These are phyloP conservation scores for Falco novaeseelandiae DNA, from an alignment of 2,797 vertebrate species.

Conservation along the genomic window DNA sequence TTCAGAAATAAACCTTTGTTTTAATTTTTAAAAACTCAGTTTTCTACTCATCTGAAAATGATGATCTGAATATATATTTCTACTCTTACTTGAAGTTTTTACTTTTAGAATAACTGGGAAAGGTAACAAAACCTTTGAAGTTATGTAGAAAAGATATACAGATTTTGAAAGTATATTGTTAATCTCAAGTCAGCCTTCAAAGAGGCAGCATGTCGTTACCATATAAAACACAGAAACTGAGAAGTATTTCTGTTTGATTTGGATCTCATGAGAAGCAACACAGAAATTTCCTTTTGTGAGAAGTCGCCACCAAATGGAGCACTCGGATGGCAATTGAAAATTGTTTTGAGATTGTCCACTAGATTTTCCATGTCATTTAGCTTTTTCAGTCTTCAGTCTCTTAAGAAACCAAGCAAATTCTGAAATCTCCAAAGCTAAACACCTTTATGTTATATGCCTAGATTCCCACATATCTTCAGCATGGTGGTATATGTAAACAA, in stretches of 20 bases:
- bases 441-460: background rate
- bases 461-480: background rate
- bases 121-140: background rate
- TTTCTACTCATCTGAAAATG: background rate
- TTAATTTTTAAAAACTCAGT: background rate
- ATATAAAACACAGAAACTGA: background rate
- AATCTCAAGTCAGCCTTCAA: background rate
- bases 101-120: background rate
- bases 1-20: background rate
- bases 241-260: slow-evolving; percentile 8
- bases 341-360: background rate
- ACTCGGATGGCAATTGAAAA: background rate
- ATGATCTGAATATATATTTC: background rate
- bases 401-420: background rate
- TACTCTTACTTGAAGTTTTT: background rate
- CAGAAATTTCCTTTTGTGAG: background rate
- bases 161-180: slow-evolving; percentile 1
- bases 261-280: background rate
- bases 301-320: background rate
- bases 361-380: background rate
- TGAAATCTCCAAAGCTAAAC: background rate
- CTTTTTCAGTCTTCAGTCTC: background rate
- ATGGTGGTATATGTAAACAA: background rate
- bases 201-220: background rate
- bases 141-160: background rate